Evolutionary conservation across 2,113 vertebrate genomes (phyloP).

Genomic region (Nanorana parkeri): DNA sequence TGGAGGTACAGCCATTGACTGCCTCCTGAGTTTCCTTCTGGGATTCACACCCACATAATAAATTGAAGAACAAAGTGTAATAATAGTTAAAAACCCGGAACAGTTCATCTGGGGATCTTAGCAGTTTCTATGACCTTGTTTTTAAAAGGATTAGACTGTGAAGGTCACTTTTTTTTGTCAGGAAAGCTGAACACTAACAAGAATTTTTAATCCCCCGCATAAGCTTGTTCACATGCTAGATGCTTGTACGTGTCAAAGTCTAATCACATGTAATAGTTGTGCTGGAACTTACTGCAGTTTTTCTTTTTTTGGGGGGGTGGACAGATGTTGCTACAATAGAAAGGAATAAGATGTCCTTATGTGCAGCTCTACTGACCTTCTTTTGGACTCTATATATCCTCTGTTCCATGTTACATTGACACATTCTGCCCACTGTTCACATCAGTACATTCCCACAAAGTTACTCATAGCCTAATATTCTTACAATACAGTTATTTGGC

Average conservation of each 20-base stretch:
- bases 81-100: background rate
- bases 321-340: no score
- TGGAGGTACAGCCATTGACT: no score
- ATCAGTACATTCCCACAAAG: no score
- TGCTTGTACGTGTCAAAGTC: conserved; percentile 18
- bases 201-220: conserved; percentile 35
- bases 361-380: no score
- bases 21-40: no score
- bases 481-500: no score
- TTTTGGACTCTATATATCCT: no score
- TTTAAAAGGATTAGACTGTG: conserved; percentile 32
- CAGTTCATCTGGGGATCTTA: background rate
- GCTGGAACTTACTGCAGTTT: background rate
- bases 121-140: conserved; percentile 33
- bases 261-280: conserved; percentile 5
- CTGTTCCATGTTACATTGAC: no score
- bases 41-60: background rate
- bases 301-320: no score
- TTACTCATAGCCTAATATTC: no score
- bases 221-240: conserved; percentile 25
- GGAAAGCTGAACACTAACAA: conserved; percentile 31
- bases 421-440: no score
- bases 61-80: background rate
- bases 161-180: conserved; percentile 5
- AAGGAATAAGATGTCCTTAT: no score